phyloP scores from a whole-genome alignment of 2,888 invertebrate genomes.

The Gandaritis pyraliata region DNA sequence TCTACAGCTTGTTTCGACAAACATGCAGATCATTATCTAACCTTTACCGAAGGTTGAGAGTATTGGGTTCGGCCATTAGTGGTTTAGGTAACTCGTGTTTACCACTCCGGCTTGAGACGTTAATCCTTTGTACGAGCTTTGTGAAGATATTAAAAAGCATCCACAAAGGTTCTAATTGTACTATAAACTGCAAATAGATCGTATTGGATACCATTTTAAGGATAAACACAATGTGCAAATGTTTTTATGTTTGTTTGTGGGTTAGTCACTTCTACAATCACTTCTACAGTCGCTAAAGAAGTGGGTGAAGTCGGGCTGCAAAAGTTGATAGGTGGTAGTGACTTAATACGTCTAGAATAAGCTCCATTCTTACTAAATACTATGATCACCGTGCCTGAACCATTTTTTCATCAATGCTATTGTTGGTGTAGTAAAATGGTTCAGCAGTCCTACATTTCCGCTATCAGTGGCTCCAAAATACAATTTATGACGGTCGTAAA shows the following conservation, averaged over 20 bases:
- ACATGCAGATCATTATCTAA: no score
- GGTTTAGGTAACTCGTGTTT: background rate
- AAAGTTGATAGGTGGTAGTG: no score
- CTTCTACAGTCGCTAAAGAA: no score
- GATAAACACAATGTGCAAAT: background rate
- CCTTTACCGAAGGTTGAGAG: no score
- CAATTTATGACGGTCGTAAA: constrained; percentile 27
- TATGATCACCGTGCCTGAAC: no score
- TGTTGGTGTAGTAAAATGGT: background rate
- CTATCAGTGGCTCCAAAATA: constrained; percentile 14
- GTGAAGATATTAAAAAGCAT: background rate
- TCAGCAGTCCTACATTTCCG: background rate
- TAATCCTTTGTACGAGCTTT: constrained; percentile 8
- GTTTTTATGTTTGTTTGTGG: background rate
- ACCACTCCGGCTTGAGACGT: background rate
- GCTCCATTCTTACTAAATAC: no score
- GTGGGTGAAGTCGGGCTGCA: no score
- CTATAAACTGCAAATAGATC: background rate
- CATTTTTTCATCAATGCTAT: no score
- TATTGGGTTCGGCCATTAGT: no score
- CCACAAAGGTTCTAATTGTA: constrained; percentile 6
- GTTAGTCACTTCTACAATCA: no score
- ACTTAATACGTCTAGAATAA: no score
- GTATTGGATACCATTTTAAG: background rate
- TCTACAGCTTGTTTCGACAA: no score